These are phyloP conservation scores for Montipora cactus DNA, from an alignment of 64 coral and sea anemone genomes.

Conservation along the genomic window DNA sequence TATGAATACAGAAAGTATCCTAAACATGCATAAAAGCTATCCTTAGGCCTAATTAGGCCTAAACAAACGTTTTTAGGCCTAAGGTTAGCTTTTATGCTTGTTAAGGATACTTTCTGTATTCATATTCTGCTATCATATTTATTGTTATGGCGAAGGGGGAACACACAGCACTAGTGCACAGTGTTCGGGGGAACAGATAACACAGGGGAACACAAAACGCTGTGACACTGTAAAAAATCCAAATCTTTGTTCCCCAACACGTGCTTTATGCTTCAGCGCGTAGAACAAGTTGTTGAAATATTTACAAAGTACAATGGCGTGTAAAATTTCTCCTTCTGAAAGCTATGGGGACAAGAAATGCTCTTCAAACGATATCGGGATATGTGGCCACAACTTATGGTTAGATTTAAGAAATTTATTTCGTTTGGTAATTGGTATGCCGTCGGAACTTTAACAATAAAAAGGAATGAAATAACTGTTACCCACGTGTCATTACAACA, in stretches of 20 bases:
- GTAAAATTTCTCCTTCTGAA: neutral
- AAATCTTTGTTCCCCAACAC: constrained; percentile 14
- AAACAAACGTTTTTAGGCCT: too few relatives aligned
- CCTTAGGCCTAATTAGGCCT: too few relatives aligned
- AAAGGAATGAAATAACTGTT: neutral
- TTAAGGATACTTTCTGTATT: too few relatives aligned
- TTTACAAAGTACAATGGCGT: neutral
- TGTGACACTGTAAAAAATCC: neutral
- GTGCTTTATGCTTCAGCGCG: constrained; percentile 38
- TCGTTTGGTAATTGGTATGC: neutral
- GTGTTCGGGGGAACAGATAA: too few relatives aligned
- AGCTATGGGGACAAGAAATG: neutral
- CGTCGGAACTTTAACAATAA: neutral
- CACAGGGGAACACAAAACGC: neutral
- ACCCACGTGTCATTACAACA: neutral
- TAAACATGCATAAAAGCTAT: too few relatives aligned
- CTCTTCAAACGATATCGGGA: neutral
- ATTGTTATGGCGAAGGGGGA: too few relatives aligned
- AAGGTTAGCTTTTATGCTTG: too few relatives aligned
- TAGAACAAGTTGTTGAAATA: neutral
- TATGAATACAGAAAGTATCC: too few relatives aligned
- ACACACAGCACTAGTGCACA: too few relatives aligned
- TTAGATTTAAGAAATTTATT: neutral
- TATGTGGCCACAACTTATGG: neutral
- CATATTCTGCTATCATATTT: too few relatives aligned